Evolutionary conservation across 2,888 invertebrate genomes (phyloP).

Genomic region (Nemotelus pantherinus): DNA sequence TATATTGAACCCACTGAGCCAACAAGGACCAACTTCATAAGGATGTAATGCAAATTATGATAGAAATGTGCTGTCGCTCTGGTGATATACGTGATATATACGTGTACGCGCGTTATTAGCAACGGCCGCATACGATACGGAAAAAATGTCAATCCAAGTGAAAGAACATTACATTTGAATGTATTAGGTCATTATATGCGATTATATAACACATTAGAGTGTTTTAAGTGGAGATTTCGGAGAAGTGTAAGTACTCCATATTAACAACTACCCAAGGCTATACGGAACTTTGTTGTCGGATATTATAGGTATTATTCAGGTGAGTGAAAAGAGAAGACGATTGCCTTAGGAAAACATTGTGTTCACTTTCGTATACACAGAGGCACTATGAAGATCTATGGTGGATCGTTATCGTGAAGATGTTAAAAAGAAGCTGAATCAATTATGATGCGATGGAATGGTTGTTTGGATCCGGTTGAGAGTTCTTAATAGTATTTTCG

Average conservation of each 20-base stretch:
- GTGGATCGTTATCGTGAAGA: no score
- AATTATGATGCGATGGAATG: no score
- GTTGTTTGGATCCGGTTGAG: no score
- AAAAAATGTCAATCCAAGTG: conserved; percentile 32
- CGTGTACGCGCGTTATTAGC: conserved; percentile 12
- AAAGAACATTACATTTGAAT: conserved; percentile 32
- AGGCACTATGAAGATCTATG: no score
- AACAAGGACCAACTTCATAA: conserved; percentile 26
- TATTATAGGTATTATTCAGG: no score
- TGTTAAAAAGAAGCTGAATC: no score
- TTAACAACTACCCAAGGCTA: conserved; percentile 22
- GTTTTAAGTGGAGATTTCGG: conserved; percentile 24
- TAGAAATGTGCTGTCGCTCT: conserved; percentile 31
- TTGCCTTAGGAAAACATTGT: no score
- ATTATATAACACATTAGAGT: conserved; percentile 32
- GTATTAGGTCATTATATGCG: conserved; percentile 28
- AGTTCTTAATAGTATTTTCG: no score
- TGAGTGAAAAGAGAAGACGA: no score
- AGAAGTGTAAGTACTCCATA: conserved; percentile 23
- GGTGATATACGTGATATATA: conserved; percentile 26
- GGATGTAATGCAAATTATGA: conserved; percentile 41
- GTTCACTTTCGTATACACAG: no score
- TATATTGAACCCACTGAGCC: no score
- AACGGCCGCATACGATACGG: neutral
- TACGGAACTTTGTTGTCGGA: neutral